Percentiles rank a stretch among this genome's conserved stretches.
phyloP scores from a whole-genome alignment of 2,888 invertebrate species.

The Leptopilina syphax region DNA sequence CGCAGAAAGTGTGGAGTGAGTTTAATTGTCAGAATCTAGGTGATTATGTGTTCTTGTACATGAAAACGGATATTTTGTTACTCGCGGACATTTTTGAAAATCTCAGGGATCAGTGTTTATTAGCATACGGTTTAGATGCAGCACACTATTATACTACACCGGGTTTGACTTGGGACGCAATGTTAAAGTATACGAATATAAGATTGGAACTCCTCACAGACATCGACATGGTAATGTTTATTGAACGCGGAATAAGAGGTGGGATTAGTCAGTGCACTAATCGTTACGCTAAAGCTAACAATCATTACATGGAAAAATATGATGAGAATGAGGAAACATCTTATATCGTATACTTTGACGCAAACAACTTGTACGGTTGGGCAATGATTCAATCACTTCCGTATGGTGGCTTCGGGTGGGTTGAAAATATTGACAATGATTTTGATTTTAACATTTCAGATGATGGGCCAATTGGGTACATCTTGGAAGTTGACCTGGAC shows the following conservation, averaged over 20 bases:
- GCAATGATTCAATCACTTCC: constrained; percentile 23
- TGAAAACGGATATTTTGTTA: not conserved
- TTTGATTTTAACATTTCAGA: constrained; percentile 3
- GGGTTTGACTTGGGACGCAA: constrained; percentile 49
- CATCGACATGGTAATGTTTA: too few species aligned
- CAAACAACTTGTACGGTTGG: constrained; percentile 41
- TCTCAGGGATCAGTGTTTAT: constrained; percentile 51
- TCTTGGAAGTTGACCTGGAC: constrained; percentile 36
- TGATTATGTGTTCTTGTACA: not conserved
- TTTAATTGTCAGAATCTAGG: constrained; percentile 19
- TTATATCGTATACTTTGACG: constrained; percentile 22
- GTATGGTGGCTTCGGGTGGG: constrained; percentile 34
- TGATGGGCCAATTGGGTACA: constrained; percentile 18
- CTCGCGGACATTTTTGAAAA: constrained; percentile 47
- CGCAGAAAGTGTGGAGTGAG: not conserved
- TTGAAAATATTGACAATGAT: not conserved
- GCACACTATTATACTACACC: constrained; percentile 47
- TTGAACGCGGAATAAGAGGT: too few species aligned
- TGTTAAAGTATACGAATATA: too few species aligned
- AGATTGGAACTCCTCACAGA: too few species aligned
- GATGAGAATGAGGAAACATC: too few species aligned
- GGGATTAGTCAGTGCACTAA: constrained; percentile 42
- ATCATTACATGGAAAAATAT: not conserved
- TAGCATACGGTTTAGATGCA: constrained; percentile 42
- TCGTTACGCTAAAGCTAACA: constrained; percentile 55